Percentiles rank a stretch among this genome's conserved stretches.
phyloP scores from a whole-genome alignment of 2,113 vertebrate species.

The Dasyornis broadbenti region DNA sequence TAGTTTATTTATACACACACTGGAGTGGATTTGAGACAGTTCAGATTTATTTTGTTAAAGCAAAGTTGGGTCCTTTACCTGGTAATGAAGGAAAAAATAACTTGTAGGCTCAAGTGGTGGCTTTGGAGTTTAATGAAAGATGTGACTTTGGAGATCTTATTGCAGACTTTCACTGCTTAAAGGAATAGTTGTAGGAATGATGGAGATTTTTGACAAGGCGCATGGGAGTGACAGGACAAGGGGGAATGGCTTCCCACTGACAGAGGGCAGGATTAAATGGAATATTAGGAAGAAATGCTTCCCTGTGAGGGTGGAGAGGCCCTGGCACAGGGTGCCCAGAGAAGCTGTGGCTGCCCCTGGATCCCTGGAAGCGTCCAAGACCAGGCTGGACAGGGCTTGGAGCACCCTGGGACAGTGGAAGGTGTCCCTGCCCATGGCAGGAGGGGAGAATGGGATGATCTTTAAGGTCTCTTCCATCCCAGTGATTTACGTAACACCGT shows the following conservation, averaged over 20 bases:
- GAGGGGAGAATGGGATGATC: fast-evolving
- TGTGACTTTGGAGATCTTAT: background rate
- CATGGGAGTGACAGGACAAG: background rate
- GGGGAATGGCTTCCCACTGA: background rate
- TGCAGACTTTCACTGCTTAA: background rate
- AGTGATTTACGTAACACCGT: fast-evolving
- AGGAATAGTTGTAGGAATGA: background rate
- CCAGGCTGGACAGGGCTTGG: fast-evolving
- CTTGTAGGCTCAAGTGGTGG: background rate
- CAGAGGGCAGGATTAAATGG: background rate
- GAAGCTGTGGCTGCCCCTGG: background rate
- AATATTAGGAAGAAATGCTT: background rate
- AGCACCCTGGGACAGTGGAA: fast-evolving
- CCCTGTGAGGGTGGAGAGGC: fast-evolving
- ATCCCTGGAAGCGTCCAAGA: background rate
- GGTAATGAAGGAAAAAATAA: background rate
- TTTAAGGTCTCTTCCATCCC: background rate
- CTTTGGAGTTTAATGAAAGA: background rate
- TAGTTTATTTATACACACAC: background rate
- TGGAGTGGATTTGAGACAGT: background rate
- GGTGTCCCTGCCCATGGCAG: fast-evolving
- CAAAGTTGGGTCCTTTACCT: background rate
- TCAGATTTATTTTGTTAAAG: background rate
- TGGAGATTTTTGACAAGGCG: background rate
- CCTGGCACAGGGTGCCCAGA: background rate